phyloP scores from a whole-genome alignment of 2,888 invertebrate species.

The Nudaria mundana region DNA sequence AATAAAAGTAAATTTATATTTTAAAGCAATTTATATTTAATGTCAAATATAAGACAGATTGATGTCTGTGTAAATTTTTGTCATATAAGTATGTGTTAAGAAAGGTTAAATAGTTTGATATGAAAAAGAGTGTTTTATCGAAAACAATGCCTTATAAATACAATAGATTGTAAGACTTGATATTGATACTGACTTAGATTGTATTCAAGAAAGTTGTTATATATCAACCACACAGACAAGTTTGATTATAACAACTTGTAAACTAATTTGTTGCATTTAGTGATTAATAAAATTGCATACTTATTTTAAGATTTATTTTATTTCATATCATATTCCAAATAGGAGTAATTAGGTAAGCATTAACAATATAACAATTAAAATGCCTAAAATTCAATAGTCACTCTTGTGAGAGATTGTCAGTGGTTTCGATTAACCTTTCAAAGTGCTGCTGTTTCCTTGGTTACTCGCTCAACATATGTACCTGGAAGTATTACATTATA shows the following conservation, averaged over 20 bases:
- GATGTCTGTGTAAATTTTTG: conserved; percentile 67
- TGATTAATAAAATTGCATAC: conserved; percentile 80
- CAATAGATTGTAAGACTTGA: conserved; percentile 77
- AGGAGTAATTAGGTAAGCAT: too few species aligned
- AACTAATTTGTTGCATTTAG: conserved; percentile 81
- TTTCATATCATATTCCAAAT: too few species aligned
- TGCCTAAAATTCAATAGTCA: neutral
- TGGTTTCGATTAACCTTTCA: conserved; percentile 5
- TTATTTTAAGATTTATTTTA: conserved; percentile 61
- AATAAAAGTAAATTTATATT: conserved; percentile 49
- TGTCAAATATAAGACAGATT: conserved; percentile 53
- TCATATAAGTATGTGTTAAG: conserved; percentile 58
- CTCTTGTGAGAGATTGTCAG: neutral
- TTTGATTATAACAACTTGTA: conserved; percentile 68
- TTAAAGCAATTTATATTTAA: conserved; percentile 68
- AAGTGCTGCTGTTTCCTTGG: conserved; percentile 20
- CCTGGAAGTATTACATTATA: conserved; percentile 28
- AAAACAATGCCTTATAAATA: conserved; percentile 81
- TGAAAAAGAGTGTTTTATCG: conserved; percentile 76
- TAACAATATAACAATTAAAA: too few species aligned
- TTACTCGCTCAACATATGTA: conserved; percentile 33
- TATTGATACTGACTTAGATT: conserved; percentile 78
- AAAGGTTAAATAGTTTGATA: conserved; percentile 79
- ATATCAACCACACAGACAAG: conserved; percentile 57
- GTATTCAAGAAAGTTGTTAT: conserved; percentile 66